Conservation (phyloP, 2,113 vertebrate species). For the Tapirus terrestris region DNA sequence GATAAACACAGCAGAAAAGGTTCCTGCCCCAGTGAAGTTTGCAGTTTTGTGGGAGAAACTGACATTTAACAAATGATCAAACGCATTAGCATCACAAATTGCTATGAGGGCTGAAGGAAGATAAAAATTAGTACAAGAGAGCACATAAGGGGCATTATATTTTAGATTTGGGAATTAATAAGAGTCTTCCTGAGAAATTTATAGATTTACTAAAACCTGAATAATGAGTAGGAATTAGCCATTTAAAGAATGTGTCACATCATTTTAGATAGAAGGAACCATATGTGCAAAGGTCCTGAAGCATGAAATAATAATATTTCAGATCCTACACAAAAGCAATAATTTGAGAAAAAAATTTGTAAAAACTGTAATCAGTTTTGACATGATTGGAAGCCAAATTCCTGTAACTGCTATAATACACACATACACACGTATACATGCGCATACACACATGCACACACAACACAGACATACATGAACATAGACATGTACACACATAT, state of each 20-base stretch:
- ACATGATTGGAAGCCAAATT: neutral
- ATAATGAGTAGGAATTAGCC: neutral
- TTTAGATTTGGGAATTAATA: neutral
- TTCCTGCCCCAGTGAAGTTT: neutral
- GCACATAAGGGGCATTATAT: neutral
- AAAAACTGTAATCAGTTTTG: neutral
- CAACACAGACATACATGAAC: neutral
- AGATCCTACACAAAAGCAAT: neutral
- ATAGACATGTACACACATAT: rapidly evolving
- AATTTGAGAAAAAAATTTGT: neutral
- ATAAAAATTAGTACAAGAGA: neutral
- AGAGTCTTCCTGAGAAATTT: neutral
- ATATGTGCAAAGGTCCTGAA: neutral
- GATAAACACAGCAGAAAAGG: neutral
- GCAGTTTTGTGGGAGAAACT: conserved; percentile 9
- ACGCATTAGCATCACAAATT: neutral
- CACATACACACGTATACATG: rapidly evolving
- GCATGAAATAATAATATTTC: neutral
- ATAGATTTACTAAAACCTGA: neutral
- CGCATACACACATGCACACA: rapidly evolving
- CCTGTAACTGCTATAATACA: neutral
- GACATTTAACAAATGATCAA: neutral
- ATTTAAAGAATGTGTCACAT: neutral
- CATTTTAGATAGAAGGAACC: neutral
- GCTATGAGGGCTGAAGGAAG: neutral